phyloP scores from a whole-genome alignment of 2,888 invertebrate genomes.

The Ceraclea dissimilis region DNA sequence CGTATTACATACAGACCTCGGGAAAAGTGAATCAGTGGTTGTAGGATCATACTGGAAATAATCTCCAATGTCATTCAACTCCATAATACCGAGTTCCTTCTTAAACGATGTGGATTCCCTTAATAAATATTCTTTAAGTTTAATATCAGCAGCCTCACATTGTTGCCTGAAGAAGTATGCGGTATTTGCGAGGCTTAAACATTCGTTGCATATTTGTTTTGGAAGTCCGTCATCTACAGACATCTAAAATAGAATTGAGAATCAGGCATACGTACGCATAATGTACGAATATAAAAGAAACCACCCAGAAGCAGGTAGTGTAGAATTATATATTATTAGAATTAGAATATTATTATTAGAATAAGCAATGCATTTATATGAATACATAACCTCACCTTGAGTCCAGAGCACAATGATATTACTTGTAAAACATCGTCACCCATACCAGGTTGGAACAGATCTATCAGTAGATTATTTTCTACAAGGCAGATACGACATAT shows the following conservation, averaged over 20 bases:
- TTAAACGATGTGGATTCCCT: conserved; percentile 7
- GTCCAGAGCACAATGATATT: conserved; percentile 19
- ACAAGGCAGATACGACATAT: conserved; percentile 19
- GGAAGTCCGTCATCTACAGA: conserved; percentile 20
- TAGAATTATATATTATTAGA: too few species aligned
- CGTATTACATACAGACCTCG: not conserved
- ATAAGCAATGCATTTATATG: too few species aligned
- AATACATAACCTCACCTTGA: conserved; percentile 20
- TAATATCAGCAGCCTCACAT: conserved; percentile 41
- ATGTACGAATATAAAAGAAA: too few species aligned
- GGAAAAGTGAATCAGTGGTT: conserved; percentile 5
- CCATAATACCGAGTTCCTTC: conserved; percentile 8
- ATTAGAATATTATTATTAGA: too few species aligned
- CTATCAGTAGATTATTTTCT: conserved; percentile 10
- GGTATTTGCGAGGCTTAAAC: conserved; percentile 37
- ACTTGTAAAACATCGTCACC: conserved; percentile 9
- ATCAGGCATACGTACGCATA: too few species aligned
- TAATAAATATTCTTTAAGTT: conserved; percentile 34
- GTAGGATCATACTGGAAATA: conserved; percentile 16
- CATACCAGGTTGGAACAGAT: conserved; percentile 12
- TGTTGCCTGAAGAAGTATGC: conserved; percentile 43
- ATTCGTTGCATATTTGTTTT: conserved; percentile 40
- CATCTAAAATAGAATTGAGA: conserved; percentile 19
- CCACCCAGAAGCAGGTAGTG: too few species aligned
- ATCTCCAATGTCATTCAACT: conserved; percentile 14